Evolutionary conservation across 2,888 invertebrate species (phyloP), one percentile per base, ranked within the genome.

Genomic region (Eilema griseolum): DNA sequence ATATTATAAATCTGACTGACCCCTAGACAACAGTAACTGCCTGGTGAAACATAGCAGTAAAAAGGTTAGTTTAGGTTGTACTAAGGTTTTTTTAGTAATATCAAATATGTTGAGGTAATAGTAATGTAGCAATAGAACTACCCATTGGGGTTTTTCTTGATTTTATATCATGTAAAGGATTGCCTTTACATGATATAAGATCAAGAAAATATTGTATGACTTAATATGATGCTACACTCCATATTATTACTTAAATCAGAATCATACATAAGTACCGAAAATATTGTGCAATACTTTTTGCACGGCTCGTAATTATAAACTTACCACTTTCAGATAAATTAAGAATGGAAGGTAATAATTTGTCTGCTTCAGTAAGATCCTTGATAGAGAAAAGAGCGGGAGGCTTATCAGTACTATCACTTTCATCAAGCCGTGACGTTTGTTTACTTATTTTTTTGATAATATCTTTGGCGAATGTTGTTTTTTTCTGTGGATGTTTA

Each of bases 241-340:
- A 16, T 46, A 52, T n/a, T 52, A 2, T 20, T 52, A 52, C 20
- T n/a, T n/a, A 46, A 46, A 8, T 3, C 20, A 52, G 20, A n/a
- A 52, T 8, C 52, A n/a, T n/a, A n/a, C 52, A n/a, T 46, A 20
- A 20, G 52, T 52, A 52, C 2, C 10, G 52, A n/a, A 41, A 73
- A 73, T 59, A 61, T 64, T 66, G 57, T 66, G 46, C 61, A 52
- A 72, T 52, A 56, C 28, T 67, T 63, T 12, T 16, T 57, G 37
- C 2, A 28, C 23, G 10, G 2, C 3, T 37, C 8, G 26, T 26
- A 20, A 26, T 57, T 26, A 26, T 10, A 33, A 65, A 87, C 91
- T 79, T 84, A 95, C 95, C 95, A 92, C 95, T 95, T 85, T 95
- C 95, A 64, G 95, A 95, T 57, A 95, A 89, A 86, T 95, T 92